phyloP scores from a whole-genome alignment of 2,113 vertebrate genomes.

The Datnioides undecimradiatus region DNA sequence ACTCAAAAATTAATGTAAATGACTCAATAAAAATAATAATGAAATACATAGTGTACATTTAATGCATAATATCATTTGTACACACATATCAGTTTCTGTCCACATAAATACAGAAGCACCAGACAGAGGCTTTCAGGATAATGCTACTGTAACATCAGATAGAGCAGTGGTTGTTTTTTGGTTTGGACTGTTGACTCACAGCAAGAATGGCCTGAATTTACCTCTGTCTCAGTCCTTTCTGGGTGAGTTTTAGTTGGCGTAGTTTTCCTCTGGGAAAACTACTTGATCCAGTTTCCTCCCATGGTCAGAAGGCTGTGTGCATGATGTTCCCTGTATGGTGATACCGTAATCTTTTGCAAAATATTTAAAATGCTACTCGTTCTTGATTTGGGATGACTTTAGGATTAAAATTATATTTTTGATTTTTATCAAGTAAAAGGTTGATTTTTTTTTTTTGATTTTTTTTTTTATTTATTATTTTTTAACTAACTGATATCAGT shows the following conservation, averaged over 20 bases:
- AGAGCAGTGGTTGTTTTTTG: background rate
- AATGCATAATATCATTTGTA: too few relatives aligned
- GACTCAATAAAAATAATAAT: too few relatives aligned
- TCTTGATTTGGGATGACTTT: background rate
- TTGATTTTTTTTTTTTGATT: too few relatives aligned
- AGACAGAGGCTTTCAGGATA: background rate
- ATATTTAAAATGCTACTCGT: background rate
- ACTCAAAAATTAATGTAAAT: too few relatives aligned
- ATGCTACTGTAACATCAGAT: background rate
- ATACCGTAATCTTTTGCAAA: background rate
- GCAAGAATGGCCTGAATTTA: background rate
- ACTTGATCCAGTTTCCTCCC: slow-evolving; percentile 5
- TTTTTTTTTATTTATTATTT: too few relatives aligned
- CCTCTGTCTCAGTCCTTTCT: background rate
- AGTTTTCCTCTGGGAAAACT: slow-evolving; percentile 8
- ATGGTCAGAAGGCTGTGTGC: background rate
- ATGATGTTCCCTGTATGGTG: background rate
- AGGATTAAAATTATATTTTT: background rate
- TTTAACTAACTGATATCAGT: too few relatives aligned
- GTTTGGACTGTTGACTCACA: background rate
- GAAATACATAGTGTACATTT: too few relatives aligned
- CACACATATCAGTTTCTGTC: too few relatives aligned
- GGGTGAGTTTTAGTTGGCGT: background rate
- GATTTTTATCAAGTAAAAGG: background rate
- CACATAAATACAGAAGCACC: background rate